These are phyloP conservation scores for Drosophila nebulosa DNA, from an alignment of 1,140 invertebrate species.

Conservation along the genomic window DNA sequence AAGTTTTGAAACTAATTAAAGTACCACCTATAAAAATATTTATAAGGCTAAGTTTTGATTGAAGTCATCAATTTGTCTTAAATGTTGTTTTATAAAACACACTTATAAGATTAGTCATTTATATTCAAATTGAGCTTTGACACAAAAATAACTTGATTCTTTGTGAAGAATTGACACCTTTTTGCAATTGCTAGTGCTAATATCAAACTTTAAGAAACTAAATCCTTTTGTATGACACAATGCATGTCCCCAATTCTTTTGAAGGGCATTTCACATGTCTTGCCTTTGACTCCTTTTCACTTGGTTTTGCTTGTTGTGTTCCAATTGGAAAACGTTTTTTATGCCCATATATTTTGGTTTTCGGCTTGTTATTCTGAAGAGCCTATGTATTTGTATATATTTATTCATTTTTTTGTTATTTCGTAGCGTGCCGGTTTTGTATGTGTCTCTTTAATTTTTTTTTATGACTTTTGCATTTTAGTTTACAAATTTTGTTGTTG, in stretches of 20 bases:
- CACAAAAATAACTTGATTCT: neutral
- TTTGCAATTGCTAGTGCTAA: too few relatives aligned
- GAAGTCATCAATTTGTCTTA: too few relatives aligned
- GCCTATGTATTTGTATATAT: too few relatives aligned
- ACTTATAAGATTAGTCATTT: too few relatives aligned
- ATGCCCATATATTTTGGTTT: neutral
- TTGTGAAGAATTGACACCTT: too few relatives aligned
- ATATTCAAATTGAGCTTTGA: neutral
- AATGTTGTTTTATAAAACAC: too few relatives aligned
- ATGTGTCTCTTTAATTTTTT: neutral
- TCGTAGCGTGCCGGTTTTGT: neutral
- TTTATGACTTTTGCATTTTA: conserved; percentile 9
- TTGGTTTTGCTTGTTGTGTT: conserved; percentile 6
- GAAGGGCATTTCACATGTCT: neutral
- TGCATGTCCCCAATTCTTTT: neutral
- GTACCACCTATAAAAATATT: too few relatives aligned
- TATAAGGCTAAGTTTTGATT: too few relatives aligned
- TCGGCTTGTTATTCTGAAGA: neutral
- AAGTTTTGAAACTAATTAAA: too few relatives aligned
- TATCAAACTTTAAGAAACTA: too few relatives aligned
- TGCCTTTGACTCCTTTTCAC: conserved; percentile 7
- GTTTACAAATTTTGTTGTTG: neutral
- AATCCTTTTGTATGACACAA: neutral
- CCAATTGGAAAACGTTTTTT: conserved; percentile 15
- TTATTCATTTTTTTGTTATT: neutral